These are phyloP conservation scores for Festucalex cinctus DNA, from an alignment of 2,113 vertebrate species.

Conservation along the genomic window DNA sequence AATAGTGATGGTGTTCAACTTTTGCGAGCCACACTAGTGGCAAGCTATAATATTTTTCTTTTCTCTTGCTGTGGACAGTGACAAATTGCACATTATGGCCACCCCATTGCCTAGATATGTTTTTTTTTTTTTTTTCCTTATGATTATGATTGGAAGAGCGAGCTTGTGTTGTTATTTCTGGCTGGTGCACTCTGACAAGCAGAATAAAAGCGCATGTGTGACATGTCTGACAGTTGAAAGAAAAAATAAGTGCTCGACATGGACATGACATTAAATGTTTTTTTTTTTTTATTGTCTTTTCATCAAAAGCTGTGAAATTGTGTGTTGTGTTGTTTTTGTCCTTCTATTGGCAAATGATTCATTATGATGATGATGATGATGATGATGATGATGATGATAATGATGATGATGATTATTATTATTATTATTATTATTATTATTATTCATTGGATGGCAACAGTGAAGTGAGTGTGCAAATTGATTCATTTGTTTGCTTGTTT, in stretches of 20 bases:
- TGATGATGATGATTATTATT: no score
- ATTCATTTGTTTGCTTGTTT: constrained; percentile 47
- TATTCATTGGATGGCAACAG: neutral
- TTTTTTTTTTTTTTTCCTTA: neutral
- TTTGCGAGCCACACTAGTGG: neutral
- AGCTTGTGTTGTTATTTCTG: neutral
- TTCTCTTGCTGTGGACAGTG: neutral
- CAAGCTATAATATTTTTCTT: neutral
- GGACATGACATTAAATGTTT: neutral
- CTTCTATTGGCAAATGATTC: neutral
- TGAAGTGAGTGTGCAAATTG: constrained; percentile 28
- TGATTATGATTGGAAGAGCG: neutral
- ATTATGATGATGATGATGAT: no score
- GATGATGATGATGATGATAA: no score
- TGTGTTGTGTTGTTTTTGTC: neutral
- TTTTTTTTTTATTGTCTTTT: neutral
- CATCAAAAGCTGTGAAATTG: neutral
- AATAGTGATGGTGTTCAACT: neutral
- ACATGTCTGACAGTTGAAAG: neutral
- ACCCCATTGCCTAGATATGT: neutral
- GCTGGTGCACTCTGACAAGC: neutral
- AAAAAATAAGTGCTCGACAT: neutral
- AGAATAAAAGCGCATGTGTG: neutral
- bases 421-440: no score
- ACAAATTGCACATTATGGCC: neutral